Evolutionary conservation across 2,113 vertebrate genomes (phyloP).

Genomic region (Chlamydotis undulata): DNA sequence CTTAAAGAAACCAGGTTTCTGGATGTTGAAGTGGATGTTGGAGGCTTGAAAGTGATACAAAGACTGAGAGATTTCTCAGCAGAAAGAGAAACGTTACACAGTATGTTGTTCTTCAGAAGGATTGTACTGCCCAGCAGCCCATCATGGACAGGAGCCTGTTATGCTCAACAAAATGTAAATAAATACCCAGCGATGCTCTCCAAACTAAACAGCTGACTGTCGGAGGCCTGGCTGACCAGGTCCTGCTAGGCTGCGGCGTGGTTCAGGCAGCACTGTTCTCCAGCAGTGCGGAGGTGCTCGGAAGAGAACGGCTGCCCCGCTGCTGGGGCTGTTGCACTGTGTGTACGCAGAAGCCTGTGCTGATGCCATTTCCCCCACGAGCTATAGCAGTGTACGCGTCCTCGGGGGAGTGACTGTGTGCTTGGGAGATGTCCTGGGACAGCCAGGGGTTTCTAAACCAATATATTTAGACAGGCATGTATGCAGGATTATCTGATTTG

Average conservation of each 20-base stretch:
- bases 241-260: accelerated
- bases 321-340: background rate
- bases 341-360: accelerated
- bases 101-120: background rate
- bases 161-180: background rate
- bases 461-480: accelerated
- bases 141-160: background rate
- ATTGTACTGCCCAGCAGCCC: background rate
- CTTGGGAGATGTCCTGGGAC: background rate
- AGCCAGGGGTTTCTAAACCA: background rate
- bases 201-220: background rate
- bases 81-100: background rate
- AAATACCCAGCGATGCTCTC: background rate
- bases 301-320: background rate
- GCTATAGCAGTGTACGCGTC: background rate
- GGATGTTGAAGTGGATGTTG: background rate
- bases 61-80: background rate
- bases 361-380: background rate
- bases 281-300: background rate
- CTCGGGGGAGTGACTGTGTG: background rate
- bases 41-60: background rate
- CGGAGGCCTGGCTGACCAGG: background rate
- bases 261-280: accelerated
- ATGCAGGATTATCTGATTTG: background rate
- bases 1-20: background rate